Base-by-base conservation (phyloP, 2,888 invertebrate genomes). In the Polietes domitor region DNA sequence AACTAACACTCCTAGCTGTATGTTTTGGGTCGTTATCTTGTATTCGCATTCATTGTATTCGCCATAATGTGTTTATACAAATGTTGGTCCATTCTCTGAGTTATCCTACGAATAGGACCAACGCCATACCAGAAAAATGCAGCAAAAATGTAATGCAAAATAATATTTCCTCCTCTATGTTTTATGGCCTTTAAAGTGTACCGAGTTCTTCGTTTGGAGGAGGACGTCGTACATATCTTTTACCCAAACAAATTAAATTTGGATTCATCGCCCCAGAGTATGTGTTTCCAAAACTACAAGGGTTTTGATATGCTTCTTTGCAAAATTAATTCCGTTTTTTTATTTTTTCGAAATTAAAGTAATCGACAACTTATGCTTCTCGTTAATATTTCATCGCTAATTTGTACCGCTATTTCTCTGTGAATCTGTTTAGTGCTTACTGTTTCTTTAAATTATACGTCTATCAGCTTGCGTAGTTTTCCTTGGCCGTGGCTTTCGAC, bases 151-250 rank as follows among this genome's bases (percentile, higher is more conserved):
- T 19, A 50, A 19, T 19, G 17, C 50, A 32, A 50, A 17, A 50
- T 17, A 12, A 50, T 50, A 50, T 50, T 50, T 2, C 50, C 50
- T 50, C 50, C 50, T 5, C 19, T 19, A 50, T 17, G 50, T 9
- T 50, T 17, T 50, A 50, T 50, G n/a, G 50, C 17, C n/a, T 50
- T 50, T 50, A 50, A 19, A 17, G 50, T 50, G 17, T 50, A 50
- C 50, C 50, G 19, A 50, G 50, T 50, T 50, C 50, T 50, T 50
- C 17, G 50, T 32, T 50, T 17, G n/a, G n/a, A n/a, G 55, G 55
- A 55, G 55, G 55, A 55, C 55, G 55, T 55, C 55, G 24, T 24
- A 55, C 55, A 55, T 55, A 55, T 55, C 12, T 24, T 55, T 55
- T 55, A 10, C 55, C 21, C 55, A 21, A 55, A 55, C 21, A 55